A percentile compares a stretch with the other conserved stretches of the same genome.
Evolutionary conservation across 2,888 invertebrate species (phyloP).

Genomic region (Dascillus cervinus): DNA sequence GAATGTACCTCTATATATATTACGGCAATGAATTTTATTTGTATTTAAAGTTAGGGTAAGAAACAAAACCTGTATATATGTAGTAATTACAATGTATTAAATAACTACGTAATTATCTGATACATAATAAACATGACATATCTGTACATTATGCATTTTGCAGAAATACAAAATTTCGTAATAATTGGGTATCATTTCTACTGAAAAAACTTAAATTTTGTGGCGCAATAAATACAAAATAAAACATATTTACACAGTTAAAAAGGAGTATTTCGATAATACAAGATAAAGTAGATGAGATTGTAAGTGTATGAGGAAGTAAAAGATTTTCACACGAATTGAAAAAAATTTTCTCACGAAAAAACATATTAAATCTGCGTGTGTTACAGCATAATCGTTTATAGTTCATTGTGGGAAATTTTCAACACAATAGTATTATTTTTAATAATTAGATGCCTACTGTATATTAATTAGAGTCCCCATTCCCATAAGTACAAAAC

Average conservation of each 20-base stretch:
- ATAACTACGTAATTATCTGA: conserved; percentile 16
- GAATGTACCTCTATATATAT: too few relatives aligned
- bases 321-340: conserved; percentile 17
- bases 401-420: conserved; percentile 36
- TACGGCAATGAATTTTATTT: too few relatives aligned
- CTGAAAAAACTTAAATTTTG: not conserved
- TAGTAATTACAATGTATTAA: conserved; percentile 17
- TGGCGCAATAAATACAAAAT: not conserved
- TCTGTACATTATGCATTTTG: conserved; percentile 23
- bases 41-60: conserved; percentile 5
- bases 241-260: conserved; percentile 3
- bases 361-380: conserved; percentile 17
- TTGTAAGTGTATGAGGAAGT: conserved; percentile 15
- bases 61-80: conserved; percentile 18
- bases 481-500: conserved; percentile 34
- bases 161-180: conserved; percentile 21
- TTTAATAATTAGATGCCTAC: conserved; percentile 41
- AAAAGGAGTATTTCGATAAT: conserved; percentile 3
- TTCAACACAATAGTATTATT: conserved; percentile 38
- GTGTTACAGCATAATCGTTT: conserved; percentile 19
- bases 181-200: conserved; percentile 1
- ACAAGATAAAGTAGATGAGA: conserved; percentile 6
- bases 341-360: conserved; percentile 20
- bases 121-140: conserved; percentile 22
- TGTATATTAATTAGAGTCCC: conserved; percentile 42